Evolutionary conservation across 37 sponge, comb jelly and placozoan species (phyloP).

Genomic region (Aplysina aerophoba): DNA sequence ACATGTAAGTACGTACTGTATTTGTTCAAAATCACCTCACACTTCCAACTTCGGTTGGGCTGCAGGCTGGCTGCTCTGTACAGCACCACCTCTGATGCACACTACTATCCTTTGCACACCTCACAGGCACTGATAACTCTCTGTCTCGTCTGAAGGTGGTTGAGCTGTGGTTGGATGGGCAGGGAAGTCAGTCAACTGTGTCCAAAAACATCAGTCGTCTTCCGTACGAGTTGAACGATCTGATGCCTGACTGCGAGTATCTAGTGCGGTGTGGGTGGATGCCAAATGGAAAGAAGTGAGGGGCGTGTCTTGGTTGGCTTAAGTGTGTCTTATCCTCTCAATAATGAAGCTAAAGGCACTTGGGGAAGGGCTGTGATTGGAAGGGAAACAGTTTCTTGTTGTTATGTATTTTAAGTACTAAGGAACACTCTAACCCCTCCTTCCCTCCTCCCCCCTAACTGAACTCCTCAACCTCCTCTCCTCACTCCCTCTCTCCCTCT

Average conservation of each 20-base stretch:
- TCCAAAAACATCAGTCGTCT: background rate
- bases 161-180: background rate
- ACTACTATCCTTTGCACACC: constrained; percentile 63
- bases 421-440: too few relatives aligned
- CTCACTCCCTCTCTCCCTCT: background rate
- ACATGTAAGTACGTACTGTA: too few relatives aligned
- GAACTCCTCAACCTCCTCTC: too few relatives aligned
- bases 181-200: background rate
- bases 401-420: too few relatives aligned
- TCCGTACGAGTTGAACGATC: constrained; percentile 7
- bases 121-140: constrained; percentile 4
- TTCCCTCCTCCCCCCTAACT: too few relatives aligned
- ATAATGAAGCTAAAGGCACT: background rate
- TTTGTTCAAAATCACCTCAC: too few relatives aligned
- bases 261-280: constrained; percentile 63
- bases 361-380: too few relatives aligned
- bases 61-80: background rate
- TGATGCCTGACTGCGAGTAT: constrained; percentile 55
- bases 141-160: background rate
- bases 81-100: constrained; percentile 47
- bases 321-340: background rate
- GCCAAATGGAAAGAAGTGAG: constrained; percentile 59
- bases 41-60: too few relatives aligned
- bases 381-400: too few relatives aligned
- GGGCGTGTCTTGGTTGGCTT: background rate